Conservation (phyloP, 2,113 vertebrate species). For the Thalassarche chlororhynchos region DNA sequence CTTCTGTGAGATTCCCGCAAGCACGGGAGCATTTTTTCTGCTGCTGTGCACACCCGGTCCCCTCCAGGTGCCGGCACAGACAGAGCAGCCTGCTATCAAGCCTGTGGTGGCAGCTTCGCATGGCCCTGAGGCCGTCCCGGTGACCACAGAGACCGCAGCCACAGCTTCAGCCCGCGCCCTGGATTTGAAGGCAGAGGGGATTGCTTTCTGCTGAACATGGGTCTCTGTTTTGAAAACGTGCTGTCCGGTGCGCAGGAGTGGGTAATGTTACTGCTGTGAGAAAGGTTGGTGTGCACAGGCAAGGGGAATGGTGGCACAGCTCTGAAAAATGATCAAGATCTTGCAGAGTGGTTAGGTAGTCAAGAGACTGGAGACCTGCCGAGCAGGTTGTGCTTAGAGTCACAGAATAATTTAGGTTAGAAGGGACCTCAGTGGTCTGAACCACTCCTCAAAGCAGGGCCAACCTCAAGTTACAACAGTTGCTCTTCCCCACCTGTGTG, state of each 20-base stretch:
- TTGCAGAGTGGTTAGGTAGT: neutral
- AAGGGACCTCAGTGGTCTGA: neutral
- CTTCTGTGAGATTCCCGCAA: neutral
- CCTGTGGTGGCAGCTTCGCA: neutral
- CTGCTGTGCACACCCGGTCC: neutral
- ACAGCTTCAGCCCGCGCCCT: neutral
- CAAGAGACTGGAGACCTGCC: neutral
- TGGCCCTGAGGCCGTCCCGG: fast-evolving
- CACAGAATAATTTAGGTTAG: neutral
- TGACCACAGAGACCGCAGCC: neutral
- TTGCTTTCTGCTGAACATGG: neutral
- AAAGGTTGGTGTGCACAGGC: neutral
- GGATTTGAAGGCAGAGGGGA: neutral
- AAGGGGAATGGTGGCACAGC: neutral
- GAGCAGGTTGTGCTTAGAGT: neutral
- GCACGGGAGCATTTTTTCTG: neutral
- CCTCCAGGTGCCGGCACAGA: neutral
- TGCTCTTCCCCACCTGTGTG: neutral
- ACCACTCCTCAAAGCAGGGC: neutral
- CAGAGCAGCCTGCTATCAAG: neutral
- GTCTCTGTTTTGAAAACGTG: neutral
- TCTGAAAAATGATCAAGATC: neutral
- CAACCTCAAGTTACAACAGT: neutral
- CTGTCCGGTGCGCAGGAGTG: neutral
- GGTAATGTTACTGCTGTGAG: neutral